Conservation (phyloP, 2,888 invertebrate genomes). For the Hetaerina titia region DNA sequence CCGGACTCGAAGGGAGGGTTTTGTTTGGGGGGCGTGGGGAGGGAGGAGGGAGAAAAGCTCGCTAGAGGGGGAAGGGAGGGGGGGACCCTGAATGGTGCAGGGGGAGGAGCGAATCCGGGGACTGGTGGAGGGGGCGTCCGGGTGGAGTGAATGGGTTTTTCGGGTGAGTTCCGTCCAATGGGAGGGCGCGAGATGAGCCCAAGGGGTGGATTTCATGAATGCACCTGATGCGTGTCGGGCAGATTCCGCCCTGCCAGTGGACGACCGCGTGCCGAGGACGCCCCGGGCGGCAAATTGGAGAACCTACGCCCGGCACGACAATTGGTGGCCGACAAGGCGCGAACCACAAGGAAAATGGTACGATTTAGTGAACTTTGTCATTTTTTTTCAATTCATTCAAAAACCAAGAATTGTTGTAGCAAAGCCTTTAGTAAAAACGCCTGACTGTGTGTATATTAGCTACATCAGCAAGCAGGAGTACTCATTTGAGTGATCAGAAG, state of each 20-base stretch:
- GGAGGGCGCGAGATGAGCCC: background rate
- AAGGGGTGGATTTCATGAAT: slow-evolving; percentile 42
- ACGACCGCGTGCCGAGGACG: slow-evolving; percentile 25
- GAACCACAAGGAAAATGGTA: background rate
- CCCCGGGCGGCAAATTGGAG: background rate
- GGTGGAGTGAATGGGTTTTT: slow-evolving; percentile 57
- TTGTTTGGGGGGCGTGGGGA: background rate
- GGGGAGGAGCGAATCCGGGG: slow-evolving; percentile 52
- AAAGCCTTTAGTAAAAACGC: no score
- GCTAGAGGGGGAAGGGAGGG: background rate
- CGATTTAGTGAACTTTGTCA: background rate
- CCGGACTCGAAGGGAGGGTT: background rate
- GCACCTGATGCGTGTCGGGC: slow-evolving; percentile 60
- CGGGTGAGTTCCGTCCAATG: background rate
- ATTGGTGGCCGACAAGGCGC: background rate
- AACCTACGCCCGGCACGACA: background rate
- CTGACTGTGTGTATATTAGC: no score
- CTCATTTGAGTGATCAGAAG: no score
- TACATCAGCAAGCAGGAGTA: no score
- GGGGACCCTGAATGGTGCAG: slow-evolving; percentile 51
- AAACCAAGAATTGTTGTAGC: no score
- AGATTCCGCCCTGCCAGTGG: slow-evolving; percentile 7
- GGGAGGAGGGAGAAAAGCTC: background rate
- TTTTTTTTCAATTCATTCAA: no score
- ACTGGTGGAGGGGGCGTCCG: background rate